Base-by-base conservation (phyloP, 2,888 invertebrate species). In the Acholoe squamosa region DNA sequence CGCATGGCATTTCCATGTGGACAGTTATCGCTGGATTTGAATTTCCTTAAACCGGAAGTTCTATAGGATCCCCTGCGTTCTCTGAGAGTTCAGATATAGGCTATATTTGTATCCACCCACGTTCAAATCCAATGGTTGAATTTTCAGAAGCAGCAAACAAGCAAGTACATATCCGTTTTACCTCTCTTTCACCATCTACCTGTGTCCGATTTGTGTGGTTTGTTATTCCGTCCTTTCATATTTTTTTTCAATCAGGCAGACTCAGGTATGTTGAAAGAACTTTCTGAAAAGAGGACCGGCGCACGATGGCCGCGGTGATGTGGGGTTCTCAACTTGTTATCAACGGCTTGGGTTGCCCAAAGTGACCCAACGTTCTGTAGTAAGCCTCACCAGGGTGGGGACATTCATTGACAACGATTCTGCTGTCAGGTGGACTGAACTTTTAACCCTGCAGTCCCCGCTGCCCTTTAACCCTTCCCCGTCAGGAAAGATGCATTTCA, bases 401-500 rank as follows among this genome's bases (percentile, higher is more conserved):
- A 33, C 80, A 43, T 14, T 80, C 34, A n/a, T 10, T 19, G 80
- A 10, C 80, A 25, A 43, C 80, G 80, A 80, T 80, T 80, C 80
- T 34, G 33, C 80, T 80, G 80, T 80, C 80, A 34, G 34, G 0
- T 28, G 43, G 34, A 19, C 25, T 80, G 80, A 80, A 80, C 80
- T 80, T 80, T 80, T 80, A 80, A 80, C 80, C 80, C 43, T 33
- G 16, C 16, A 10, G 80, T 19, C 43, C 34, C 19, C 5, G 22
- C 33, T 43, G 80, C 80, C 33, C 80, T 80, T 43, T 80, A 22
- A 80, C 33, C 80, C n/a, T n/a, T n/a, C 43, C 25, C 14, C 19
- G 76, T 76, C 43, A 80, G n/a, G 43, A 80, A 80, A 80, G 34
- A 80, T 80, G 19, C 80, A 76, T 76, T 76, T 76, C 76, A 76